These are phyloP conservation scores for Coregonus sp. DNA, from an alignment of 2,797 vertebrate genomes.

Conservation along the genomic window DNA sequence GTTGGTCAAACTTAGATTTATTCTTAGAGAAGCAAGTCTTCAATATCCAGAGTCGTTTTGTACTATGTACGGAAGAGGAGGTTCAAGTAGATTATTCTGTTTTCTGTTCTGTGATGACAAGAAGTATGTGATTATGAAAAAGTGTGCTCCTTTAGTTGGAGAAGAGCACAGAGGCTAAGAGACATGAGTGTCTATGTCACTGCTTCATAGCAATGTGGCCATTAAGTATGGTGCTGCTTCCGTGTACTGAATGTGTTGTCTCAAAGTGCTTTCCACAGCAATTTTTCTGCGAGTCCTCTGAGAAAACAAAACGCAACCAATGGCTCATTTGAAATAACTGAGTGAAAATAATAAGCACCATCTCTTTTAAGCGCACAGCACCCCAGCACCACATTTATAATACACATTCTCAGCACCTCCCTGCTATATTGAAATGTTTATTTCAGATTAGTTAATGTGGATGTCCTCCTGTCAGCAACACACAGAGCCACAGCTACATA, in stretches of 20 bases:
- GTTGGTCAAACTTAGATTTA: not conserved
- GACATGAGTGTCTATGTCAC: not conserved
- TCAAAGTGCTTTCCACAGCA: too few species aligned
- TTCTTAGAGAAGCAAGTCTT: not conserved
- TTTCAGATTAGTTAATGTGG: not conserved
- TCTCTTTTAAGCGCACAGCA: too few species aligned
- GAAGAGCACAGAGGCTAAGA: too few species aligned
- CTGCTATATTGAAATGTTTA: not conserved
- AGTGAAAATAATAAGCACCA: too few species aligned
- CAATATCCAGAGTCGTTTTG: not conserved
- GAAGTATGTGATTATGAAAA: not conserved
- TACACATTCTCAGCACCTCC: not conserved
- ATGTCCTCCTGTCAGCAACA: not conserved
- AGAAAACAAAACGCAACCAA: too few species aligned
- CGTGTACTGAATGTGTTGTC: too few species aligned
- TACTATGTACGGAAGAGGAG: not conserved
- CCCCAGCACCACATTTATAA: too few species aligned
- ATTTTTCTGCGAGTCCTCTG: too few species aligned
- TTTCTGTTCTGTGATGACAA: conserved; percentile 5
- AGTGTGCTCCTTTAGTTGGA: not conserved
- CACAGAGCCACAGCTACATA: not conserved
- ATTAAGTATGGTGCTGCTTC: not conserved
- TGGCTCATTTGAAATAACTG: too few species aligned
- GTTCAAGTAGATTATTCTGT: not conserved
- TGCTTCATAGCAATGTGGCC: not conserved